Percentiles rank a stretch among this genome's conserved stretches.
Evolutionary conservation across 2,888 invertebrate genomes (phyloP).

Genomic region (Calephelis perditalis): DNA sequence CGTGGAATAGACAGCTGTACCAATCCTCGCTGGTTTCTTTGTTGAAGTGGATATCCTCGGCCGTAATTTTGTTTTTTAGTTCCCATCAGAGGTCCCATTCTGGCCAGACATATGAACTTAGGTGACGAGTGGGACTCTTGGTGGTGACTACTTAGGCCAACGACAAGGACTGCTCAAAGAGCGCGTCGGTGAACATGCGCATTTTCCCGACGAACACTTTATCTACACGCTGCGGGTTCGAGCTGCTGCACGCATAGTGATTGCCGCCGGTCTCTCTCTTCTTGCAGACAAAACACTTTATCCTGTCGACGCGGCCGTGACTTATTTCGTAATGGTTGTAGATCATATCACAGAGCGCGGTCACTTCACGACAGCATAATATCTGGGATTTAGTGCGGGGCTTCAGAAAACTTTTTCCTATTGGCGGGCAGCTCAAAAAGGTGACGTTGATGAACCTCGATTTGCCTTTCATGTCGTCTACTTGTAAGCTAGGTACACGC

Average conservation of each 20-base stretch:
- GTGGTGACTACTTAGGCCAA: slow-evolving; percentile 1
- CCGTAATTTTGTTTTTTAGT: not conserved
- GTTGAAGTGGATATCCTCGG: not conserved
- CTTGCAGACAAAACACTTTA: slow-evolving; percentile 2
- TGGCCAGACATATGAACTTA: not conserved
- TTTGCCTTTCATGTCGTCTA: not conserved
- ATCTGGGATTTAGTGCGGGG: not conserved
- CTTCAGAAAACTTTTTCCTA: not conserved
- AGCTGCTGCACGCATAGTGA: not conserved
- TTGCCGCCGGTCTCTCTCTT: not conserved
- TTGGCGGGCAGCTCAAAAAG: slow-evolving; percentile 8
- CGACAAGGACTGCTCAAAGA: not conserved
- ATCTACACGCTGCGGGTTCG: not conserved
- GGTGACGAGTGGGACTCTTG: not conserved
- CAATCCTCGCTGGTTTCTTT: not conserved
- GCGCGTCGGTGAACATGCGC: not conserved
- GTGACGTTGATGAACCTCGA: slow-evolving; percentile 1
- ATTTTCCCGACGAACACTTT: not conserved
- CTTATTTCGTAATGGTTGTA: slow-evolving; percentile 9
- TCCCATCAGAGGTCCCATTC: slow-evolving; percentile 2
- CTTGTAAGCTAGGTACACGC: not conserved
- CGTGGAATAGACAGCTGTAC: not conserved
- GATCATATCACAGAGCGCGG: not conserved
- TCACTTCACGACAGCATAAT: not conserved
- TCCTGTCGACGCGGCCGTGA: slow-evolving; percentile 10